Percentiles rank a stretch among this genome's conserved stretches.
These are phyloP conservation scores for Drosophila dives DNA, from an alignment of 2,888 invertebrate genomes.

Conservation along the genomic window DNA sequence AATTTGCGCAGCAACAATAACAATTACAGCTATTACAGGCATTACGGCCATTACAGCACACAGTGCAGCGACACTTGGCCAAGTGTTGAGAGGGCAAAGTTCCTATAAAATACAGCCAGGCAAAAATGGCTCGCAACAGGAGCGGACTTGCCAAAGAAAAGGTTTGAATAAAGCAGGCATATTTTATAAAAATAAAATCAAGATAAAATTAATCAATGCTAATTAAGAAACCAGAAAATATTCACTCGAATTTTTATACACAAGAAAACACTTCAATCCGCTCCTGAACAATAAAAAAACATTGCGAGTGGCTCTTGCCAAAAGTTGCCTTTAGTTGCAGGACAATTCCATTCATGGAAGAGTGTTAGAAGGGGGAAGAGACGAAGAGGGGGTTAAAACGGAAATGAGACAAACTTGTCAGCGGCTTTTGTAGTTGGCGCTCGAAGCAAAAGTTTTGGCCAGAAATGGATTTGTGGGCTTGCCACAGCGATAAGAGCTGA, in stretches of 20 bases:
- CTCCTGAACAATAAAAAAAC: conserved; percentile 26
- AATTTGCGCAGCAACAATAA: conserved; percentile 43
- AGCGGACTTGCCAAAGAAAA: conserved; percentile 11
- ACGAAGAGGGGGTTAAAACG: conserved; percentile 43
- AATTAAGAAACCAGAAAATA: background rate
- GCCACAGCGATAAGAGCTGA: conserved; percentile 43
- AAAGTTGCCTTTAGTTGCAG: conserved; percentile 72
- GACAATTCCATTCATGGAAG: conserved; percentile 25
- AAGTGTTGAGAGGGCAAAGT: conserved; percentile 52
- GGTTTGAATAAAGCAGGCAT: background rate
- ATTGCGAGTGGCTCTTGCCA: conserved; percentile 4
- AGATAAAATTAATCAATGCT: background rate
- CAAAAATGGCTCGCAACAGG: conserved; percentile 26
- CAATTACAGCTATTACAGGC: conserved; percentile 40
- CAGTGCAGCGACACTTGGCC: conserved; percentile 58
- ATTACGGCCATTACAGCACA: conserved; percentile 58
- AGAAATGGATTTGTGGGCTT: conserved; percentile 37
- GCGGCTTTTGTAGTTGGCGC: conserved; percentile 55
- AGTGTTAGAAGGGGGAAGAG: background rate
- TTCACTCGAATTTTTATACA: background rate
- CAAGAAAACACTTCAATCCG: background rate
- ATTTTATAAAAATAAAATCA: background rate
- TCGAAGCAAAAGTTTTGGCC: conserved; percentile 33
- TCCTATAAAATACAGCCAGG: conserved; percentile 22
- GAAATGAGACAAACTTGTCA: conserved; percentile 75